These are phyloP conservation scores for Ostrea denselamellosa DNA, from an alignment of 1,140 invertebrate species.

Conservation along the genomic window DNA sequence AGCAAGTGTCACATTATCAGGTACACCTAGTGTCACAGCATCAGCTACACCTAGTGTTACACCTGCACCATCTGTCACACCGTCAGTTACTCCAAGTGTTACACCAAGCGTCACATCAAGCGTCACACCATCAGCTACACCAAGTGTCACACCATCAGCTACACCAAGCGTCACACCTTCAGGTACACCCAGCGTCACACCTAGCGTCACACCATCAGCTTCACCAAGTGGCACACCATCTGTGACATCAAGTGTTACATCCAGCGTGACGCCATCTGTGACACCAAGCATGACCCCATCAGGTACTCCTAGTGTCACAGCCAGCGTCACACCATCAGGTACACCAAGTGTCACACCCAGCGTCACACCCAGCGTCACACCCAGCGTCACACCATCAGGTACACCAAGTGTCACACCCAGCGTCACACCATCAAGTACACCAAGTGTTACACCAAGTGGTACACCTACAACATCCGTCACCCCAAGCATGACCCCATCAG, in stretches of 20 bases:
- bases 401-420: not conserved
- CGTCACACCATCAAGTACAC: not conserved
- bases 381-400: not conserved
- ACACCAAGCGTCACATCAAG: not conserved
- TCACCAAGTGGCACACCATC: not conserved
- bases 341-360: not conserved
- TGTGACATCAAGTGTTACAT: not conserved
- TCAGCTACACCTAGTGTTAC: too few relatives aligned
- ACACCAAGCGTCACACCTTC: too few relatives aligned
- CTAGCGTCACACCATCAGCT: too few relatives aligned
- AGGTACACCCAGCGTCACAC: not conserved
- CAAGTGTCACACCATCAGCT: not conserved
- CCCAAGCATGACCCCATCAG: too few relatives aligned
- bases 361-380: not conserved
- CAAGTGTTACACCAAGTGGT: not conserved
- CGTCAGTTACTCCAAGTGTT: not conserved
- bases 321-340: too few relatives aligned
- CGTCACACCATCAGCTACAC: not conserved
- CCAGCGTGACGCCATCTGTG: not conserved
- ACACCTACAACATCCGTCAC: not conserved
- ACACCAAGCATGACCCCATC: not conserved
- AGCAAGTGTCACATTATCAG: too few relatives aligned
- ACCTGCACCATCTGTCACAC: not conserved
- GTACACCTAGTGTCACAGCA: too few relatives aligned
- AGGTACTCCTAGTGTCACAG: too few relatives aligned